A percentile compares a stretch with the other conserved stretches of the same genome.
Conservation (phyloP, 2,888 invertebrate species). For the Tetragnatha montana region DNA sequence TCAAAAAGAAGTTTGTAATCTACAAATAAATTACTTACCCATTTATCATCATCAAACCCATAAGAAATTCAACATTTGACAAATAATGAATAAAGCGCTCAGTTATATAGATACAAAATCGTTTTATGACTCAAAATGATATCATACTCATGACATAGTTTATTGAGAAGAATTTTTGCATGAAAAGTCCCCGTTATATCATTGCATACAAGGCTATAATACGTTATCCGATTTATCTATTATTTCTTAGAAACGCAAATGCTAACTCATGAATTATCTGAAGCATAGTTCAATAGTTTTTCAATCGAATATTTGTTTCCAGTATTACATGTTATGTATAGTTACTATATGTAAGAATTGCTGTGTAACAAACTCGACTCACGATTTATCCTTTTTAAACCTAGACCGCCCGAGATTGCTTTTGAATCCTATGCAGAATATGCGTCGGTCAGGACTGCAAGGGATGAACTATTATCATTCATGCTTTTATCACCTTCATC, state of each 20-base stretch:
- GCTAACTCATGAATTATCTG: too few relatives aligned
- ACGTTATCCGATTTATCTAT: too few relatives aligned
- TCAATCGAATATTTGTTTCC: background rate
- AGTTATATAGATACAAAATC: background rate
- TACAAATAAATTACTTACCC: background rate
- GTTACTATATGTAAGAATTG: background rate
- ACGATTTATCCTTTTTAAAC: too few relatives aligned
- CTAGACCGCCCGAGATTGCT: too few relatives aligned
- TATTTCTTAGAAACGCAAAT: too few relatives aligned
- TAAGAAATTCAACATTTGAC: background rate
- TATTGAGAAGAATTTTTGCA: background rate
- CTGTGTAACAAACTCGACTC: too few relatives aligned
- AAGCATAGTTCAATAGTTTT: too few relatives aligned
- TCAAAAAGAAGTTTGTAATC: too few relatives aligned
- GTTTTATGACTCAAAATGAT: background rate
- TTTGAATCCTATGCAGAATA: too few relatives aligned
- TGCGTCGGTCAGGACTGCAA: too few relatives aligned
- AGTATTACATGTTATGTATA: background rate
- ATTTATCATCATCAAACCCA: background rate
- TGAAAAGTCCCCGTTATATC: background rate
- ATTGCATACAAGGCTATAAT: too few relatives aligned
- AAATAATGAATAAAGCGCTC: background rate
- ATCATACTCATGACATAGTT: background rate
- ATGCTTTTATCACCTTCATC: background rate
- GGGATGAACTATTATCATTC: background rate